These are phyloP conservation scores for Bilobella aurantiaca DNA, from an alignment of 1,140 invertebrate species.

Conservation along the genomic window DNA sequence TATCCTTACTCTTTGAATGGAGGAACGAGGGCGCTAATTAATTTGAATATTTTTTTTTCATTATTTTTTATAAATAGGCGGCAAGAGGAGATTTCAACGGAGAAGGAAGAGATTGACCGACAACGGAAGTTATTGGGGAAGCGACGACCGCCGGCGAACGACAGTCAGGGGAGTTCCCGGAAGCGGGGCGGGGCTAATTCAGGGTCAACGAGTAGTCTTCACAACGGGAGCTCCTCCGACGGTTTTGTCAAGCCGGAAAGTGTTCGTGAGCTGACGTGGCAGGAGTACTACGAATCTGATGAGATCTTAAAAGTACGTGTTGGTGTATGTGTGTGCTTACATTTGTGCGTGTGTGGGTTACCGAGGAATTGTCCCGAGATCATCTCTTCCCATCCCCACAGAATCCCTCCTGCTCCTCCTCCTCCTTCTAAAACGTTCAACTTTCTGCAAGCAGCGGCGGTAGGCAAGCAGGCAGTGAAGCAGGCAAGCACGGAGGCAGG, in stretches of 20 bases:
- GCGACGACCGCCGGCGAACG: conserved; percentile 79
- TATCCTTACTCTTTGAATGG: background rate
- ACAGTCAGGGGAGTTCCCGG: conserved; percentile 40
- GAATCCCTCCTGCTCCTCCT: too few species aligned
- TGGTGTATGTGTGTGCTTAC: background rate
- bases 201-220: conserved; percentile 42
- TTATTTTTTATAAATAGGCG: conserved; percentile 50
- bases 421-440: too few species aligned
- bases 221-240: conserved; percentile 65
- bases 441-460: too few species aligned
- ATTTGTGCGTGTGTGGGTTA: background rate
- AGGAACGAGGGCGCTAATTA: background rate
- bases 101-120: conserved; percentile 93
- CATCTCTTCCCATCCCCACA: background rate
- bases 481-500: too few species aligned
- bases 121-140: conserved; percentile 89
- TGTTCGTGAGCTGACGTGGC: conserved; percentile 66
- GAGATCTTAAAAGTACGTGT: conserved; percentile 72
- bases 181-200: conserved; percentile 36
- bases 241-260: conserved; percentile 80
- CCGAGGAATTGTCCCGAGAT: background rate
- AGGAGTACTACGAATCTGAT: conserved; percentile 89
- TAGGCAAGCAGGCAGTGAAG: too few species aligned
- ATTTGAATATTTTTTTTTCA: too few species aligned
- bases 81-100: conserved; percentile 89